Conservation (phyloP, 2,888 invertebrate species). For the Fissipunctia ypsillon region DNA sequence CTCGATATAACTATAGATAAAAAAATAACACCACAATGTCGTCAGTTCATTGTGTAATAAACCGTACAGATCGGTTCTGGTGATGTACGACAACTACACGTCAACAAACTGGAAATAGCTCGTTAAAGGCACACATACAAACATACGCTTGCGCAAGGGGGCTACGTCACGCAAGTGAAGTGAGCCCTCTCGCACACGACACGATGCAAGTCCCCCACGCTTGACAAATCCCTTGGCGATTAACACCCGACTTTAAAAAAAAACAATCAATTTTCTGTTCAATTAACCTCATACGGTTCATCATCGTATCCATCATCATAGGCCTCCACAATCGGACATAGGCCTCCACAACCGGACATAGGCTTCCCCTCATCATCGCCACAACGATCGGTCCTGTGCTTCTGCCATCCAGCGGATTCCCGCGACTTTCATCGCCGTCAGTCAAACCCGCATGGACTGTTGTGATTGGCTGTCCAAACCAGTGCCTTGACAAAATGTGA, state of each 20-base stretch:
- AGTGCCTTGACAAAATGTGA: constrained; percentile 31
- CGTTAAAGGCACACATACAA: constrained; percentile 41
- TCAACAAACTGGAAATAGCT: constrained; percentile 60
- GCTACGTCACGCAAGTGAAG: constrained; percentile 9
- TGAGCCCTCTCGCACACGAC: background rate
- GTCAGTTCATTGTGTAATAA: constrained; percentile 44
- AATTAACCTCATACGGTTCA: too few species aligned
- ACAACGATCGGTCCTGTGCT: background rate
- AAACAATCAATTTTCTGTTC: too few species aligned
- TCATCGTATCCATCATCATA: background rate
- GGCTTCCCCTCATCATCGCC: background rate
- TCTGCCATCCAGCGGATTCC: background rate
- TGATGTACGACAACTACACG: constrained; percentile 54
- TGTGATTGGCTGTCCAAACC: background rate
- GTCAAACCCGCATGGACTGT: background rate
- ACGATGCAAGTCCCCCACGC: too few species aligned
- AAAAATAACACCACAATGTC: constrained; percentile 18
- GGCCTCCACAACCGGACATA: background rate
- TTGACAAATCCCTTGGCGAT: background rate
- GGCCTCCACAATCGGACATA: too few species aligned
- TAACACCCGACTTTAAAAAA: background rate
- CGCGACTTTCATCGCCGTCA: background rate
- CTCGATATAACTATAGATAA: background rate
- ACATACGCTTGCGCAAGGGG: constrained; percentile 23
- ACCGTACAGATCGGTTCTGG: constrained; percentile 47